Percentiles rank a stretch among this genome's conserved stretches.
Evolutionary conservation across 2,797 vertebrate species (phyloP).

Genomic region (Eutrigla gurnardus): DNA sequence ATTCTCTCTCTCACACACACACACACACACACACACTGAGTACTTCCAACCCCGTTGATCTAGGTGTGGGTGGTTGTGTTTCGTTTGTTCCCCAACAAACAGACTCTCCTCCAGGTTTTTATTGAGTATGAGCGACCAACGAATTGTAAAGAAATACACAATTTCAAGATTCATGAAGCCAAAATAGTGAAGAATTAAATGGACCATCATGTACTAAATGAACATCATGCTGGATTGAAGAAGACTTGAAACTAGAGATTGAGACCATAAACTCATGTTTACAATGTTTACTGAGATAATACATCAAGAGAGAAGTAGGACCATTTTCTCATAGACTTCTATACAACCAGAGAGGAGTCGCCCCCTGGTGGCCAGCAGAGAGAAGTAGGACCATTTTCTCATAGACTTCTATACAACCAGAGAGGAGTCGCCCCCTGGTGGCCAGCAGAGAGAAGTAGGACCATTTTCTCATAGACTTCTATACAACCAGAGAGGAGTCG

Average conservation of each 20-base stretch:
- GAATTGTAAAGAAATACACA: background rate
- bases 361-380: too few relatives aligned
- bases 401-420: too few relatives aligned
- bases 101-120: constrained; percentile 16
- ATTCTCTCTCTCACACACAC: constrained; percentile 1
- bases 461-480: background rate
- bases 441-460: too few relatives aligned
- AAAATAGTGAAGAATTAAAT: background rate
- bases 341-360: too few relatives aligned
- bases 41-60: constrained; percentile 42
- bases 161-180: background rate
- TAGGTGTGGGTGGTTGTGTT: constrained; percentile 33
- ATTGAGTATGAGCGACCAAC: constrained; percentile 2
- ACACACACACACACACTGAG: constrained; percentile 23
- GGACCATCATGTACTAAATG: background rate
- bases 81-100: constrained; percentile 32
- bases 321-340: too few relatives aligned
- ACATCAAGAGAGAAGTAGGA: too few relatives aligned
- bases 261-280: background rate
- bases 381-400: too few relatives aligned
- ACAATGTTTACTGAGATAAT: too few relatives aligned
- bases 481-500: background rate
- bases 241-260: background rate
- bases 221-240: background rate
- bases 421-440: too few relatives aligned